Evolutionary conservation across 2,113 vertebrate species (phyloP).

Genomic region (Tringa solitaria): DNA sequence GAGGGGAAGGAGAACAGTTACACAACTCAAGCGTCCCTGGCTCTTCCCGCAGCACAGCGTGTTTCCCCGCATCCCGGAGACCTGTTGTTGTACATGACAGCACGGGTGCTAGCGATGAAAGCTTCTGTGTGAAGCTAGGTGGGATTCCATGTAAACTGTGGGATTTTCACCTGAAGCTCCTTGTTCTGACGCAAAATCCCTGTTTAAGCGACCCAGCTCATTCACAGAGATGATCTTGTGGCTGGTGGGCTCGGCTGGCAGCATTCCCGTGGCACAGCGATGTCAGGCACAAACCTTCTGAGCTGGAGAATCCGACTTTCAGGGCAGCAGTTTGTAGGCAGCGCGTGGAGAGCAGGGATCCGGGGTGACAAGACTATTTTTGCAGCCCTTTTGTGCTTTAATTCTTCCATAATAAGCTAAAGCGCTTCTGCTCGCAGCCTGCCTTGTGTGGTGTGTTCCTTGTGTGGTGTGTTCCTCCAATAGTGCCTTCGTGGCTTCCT

Average conservation of each 20-base stretch:
- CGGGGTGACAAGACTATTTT: background rate
- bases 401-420: background rate
- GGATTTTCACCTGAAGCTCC: background rate
- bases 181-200: background rate
- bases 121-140: background rate
- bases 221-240: background rate
- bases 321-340: background rate
- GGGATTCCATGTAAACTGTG: background rate
- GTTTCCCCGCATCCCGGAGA: background rate
- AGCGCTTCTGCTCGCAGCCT: background rate
- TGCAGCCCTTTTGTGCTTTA: background rate
- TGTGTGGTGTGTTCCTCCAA: rapidly evolving
- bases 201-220: rapidly evolving
- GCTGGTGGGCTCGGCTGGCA: background rate
- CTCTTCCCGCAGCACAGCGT: background rate
- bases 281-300: background rate
- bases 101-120: background rate
- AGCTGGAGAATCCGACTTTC: background rate
- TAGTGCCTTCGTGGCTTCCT: background rate
- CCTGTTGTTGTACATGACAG: background rate
- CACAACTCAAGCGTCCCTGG: background rate
- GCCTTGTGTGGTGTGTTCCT: background rate
- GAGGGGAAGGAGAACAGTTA: background rate
- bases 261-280: rapidly evolving
- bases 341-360: rapidly evolving